Evolutionary conservation across 2,113 vertebrate genomes (phyloP).

Genomic region (Pseudorectes ferrugineus): DNA sequence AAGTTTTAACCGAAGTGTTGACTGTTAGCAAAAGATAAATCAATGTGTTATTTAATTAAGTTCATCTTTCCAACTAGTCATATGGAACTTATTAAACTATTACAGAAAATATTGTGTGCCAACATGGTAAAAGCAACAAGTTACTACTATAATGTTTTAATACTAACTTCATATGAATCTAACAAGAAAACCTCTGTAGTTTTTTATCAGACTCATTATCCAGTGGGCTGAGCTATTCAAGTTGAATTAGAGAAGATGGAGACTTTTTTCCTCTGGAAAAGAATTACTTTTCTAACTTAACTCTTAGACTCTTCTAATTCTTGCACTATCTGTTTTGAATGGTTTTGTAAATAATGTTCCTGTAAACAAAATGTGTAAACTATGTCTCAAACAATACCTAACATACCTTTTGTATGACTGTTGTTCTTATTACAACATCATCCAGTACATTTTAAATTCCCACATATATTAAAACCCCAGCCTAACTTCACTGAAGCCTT

Average conservation of each 20-base stretch:
- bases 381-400: background rate
- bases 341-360: background rate
- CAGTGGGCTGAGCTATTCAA: background rate
- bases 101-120: background rate
- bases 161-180: background rate
- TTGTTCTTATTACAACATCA: background rate
- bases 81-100: conserved; percentile 14
- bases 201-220: background rate
- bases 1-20: background rate
- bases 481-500: background rate
- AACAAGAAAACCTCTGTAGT: background rate
- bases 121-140: background rate
- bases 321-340: background rate
- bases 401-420: background rate
- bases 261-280: background rate
- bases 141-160: background rate
- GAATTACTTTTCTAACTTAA: background rate
- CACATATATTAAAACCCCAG: background rate
- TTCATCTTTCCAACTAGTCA: background rate
- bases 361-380: background rate
- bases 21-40: background rate
- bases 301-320: background rate
- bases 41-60: background rate
- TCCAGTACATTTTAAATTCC: background rate
- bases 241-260: background rate